Evolutionary conservation across 2,888 invertebrate genomes (phyloP), one percentile per base, ranked within the genome.

Genomic region (Ormia ochracea): DNA sequence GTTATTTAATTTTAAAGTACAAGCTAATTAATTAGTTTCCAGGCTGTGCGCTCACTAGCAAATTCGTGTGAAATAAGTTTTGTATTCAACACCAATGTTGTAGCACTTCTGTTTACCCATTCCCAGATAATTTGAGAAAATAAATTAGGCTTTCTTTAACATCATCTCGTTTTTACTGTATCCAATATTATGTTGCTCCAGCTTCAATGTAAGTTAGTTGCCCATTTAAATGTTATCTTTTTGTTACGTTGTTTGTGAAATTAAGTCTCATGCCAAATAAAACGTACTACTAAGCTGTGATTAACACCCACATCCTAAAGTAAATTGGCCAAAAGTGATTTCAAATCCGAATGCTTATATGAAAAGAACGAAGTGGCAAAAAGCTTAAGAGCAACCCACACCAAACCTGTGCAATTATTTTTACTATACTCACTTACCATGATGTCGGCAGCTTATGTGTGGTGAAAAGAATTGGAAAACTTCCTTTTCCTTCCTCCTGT

Each of bases 271-370:
- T 50, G 4, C 14, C 14, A 21, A 38, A 48, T 17, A 33, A 41
- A 21, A 23, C 31, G 7, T 48, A 41, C 50, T 48, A 41, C 41
- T 31, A 38, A 12, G 4, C 48, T 17, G 58, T 66, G 66, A 74
- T 74, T 74, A 74, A 66, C 74, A 58, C 74, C 74, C 41, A 74
- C 74, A 56, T 31, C 38, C n/a, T 26, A 36, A 23, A 23, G 50
- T 28, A 41, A 58, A 48, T 56, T 5, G 58, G 58, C 28, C 9
- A 52, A 61, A 61, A 61, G 9, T 58, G 28, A 48, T 69, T 58
- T 58, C 12, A 56, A 45, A 56, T 58, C 36, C 9, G 17, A 41
- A 61, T 54, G 48, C 54, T 17, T 23, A 45, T 61, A 45, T 17
- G 45, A 45, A 31, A 14, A 7, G n/a, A 6, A 26, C 17, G 36